phyloP scores from a whole-genome alignment of 1,140 invertebrate genomes.

The Grapholita molesta region DNA sequence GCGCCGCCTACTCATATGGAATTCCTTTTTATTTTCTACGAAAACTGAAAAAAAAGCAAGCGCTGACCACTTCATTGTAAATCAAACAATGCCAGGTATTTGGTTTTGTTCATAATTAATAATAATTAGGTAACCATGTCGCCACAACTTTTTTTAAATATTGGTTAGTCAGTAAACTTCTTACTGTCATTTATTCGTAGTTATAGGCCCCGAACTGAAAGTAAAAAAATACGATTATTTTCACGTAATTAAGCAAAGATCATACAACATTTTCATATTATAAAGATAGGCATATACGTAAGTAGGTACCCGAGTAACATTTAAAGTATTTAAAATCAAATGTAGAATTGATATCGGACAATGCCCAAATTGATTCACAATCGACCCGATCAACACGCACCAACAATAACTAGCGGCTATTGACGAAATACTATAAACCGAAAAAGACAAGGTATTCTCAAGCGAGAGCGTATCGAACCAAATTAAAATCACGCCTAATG shows the following conservation, averaged over 20 bases:
- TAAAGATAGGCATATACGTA: too few relatives aligned
- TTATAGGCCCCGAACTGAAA: too few relatives aligned
- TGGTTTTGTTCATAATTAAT: not conserved
- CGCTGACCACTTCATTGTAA: constrained; percentile 6
- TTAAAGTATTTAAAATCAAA: constrained; percentile 35
- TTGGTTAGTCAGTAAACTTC: not conserved
- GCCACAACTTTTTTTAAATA: not conserved
- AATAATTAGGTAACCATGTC: too few relatives aligned
- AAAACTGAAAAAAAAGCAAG: constrained; percentile 18
- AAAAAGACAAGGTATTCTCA: constrained; percentile 35
- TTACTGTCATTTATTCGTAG: too few relatives aligned
- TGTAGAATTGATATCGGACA: constrained; percentile 49
- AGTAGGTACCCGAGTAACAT: not conserved
- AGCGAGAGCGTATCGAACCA: constrained; percentile 56
- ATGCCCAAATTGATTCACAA: constrained; percentile 34
- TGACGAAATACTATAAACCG: constrained; percentile 48
- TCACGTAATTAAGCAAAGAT: too few relatives aligned
- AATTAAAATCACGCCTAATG: constrained; percentile 69
- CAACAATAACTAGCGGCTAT: constrained; percentile 42
- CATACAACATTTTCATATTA: too few relatives aligned
- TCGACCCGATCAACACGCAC: constrained; percentile 40
- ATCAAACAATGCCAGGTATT: constrained; percentile 1
- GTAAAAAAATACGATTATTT: too few relatives aligned
- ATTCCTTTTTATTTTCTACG: constrained; percentile 22
- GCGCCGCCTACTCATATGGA: constrained; percentile 42